Conservation (phyloP, 2,797 vertebrate genomes). For the Coregonus sp. region DNA sequence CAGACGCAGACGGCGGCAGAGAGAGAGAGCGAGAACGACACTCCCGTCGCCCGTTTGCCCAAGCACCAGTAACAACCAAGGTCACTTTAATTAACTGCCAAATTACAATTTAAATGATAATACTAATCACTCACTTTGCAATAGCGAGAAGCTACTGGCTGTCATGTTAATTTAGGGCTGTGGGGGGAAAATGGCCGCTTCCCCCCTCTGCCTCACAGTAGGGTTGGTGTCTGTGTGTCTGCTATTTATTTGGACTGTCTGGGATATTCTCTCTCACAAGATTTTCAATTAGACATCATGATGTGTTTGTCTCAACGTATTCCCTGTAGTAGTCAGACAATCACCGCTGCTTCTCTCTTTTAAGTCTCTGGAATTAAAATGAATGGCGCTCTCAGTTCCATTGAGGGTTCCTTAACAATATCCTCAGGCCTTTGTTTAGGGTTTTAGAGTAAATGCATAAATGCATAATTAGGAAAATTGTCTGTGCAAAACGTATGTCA, state of each 20-base stretch:
- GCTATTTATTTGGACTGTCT: slow-evolving; percentile 55
- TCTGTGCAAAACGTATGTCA: background rate
- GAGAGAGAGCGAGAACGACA: slow-evolving; percentile 55
- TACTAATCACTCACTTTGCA: slow-evolving; percentile 80
- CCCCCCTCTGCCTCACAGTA: slow-evolving; percentile 55
- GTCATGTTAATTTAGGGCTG: slow-evolving; percentile 73
- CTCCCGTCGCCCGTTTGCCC: slow-evolving; percentile 67
- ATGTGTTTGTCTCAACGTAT: slow-evolving; percentile 41
- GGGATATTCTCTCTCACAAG: slow-evolving; percentile 42
- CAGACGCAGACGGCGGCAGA: slow-evolving; percentile 61
- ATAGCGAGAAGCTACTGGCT: slow-evolving; percentile 70
- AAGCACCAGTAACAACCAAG: slow-evolving; percentile 79
- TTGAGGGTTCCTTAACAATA: slow-evolving; percentile 9
- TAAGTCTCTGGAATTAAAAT: slow-evolving; percentile 30
- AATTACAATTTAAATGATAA: slow-evolving; percentile 82
- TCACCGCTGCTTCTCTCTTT: slow-evolving; percentile 31
- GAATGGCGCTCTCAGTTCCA: slow-evolving; percentile 13
- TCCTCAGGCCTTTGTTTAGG: background rate
- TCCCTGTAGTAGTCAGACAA: slow-evolving; percentile 39
- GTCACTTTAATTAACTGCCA: slow-evolving; percentile 84
- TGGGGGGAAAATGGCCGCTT: slow-evolving; percentile 55
- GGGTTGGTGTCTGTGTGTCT: slow-evolving; percentile 43
- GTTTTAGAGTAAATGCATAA: slow-evolving; percentile 14
- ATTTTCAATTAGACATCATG: slow-evolving; percentile 58
- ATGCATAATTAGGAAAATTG: background rate